Evolutionary conservation across 2,888 invertebrate species (phyloP), one percentile per base, ranked within the genome.

Genomic region (Monochamus alternatus): DNA sequence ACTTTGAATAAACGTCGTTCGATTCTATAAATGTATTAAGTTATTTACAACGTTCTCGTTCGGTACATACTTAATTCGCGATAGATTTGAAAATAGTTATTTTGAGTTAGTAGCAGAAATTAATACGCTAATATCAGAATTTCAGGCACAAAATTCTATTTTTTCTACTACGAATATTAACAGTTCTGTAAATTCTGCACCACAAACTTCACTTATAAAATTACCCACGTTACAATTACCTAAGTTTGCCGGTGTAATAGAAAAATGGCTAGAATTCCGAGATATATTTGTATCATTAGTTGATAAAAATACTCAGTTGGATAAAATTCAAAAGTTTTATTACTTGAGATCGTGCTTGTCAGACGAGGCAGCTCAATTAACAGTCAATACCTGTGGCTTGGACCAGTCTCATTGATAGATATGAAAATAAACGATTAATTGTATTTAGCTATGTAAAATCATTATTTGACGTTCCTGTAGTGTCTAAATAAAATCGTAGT

Each of bases 401-500:
- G 64, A 30, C 64, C 52, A 66, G 66, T 55, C 52, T 66, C 4
- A 31, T 1, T 32, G 66, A 66, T 52, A 30, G 66, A 7, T 66
- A 66, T 52, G 66, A 66, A 12, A 66, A 66, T 32, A 66, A 66
- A 55, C 10, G 66, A 32, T 52, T 66, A 55, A 66, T 66, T 51
- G 55, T 66, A 31, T 66, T 66, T 66, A 66, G 66, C 14, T 66
- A 66, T 52, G 66, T 66, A 32, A 66, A 66, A 66, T 66, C 66
- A 5, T 52, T 66, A 66, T 66, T 66, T 32, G 66, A 66, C 7
- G 55, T 52, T 5, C 31, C 51, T 3, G 8, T 52, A 52, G 66
- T 66, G 2, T 8, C n/a, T 10, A 66, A 32, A 10, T 38, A 62
- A 62, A 62, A 52, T 9, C 52, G 52, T 30, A 52, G 12, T 14